Base-by-base conservation (phyloP, 2,113 vertebrate genomes). In the Hippocampus zosterae region DNA sequence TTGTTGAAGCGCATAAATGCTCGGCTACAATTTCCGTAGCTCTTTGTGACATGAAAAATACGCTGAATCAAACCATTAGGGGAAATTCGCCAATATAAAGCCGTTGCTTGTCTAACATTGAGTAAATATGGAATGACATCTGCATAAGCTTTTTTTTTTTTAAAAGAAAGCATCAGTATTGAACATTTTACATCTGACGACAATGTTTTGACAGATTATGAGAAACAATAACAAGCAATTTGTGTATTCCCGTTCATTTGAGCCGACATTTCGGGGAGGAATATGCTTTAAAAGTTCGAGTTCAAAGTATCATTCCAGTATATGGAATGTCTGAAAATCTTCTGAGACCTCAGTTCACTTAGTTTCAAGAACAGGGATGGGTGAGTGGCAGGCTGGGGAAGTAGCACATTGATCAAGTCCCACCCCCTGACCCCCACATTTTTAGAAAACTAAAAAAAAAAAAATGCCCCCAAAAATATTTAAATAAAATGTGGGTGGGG, bases 111-210 rank as follows among this genome's bases (percentile, higher is more conserved):
- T 57, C 40, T 19, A 6, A 46, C 56, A 53, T 6, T 27, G 63
- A 65, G 42, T 46, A 44, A 65, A 65, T 46, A 48, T 5, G 63
- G 23, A 8, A 8, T 18, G 23, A 25, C 13, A 27, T 65, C 11
- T 72, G 77, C 74, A 84, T 77, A 81, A 83, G 77, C 82, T 25
- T n/a, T 56, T 23, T n/a, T 56, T 21, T 23, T 56, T 56, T 56
- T 42, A 12, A 5, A 0, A 42, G 11, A 42, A 42, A 42, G 3
- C 9, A 19, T 48, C 13, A 50, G 18, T 19, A 50, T 18, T 18
- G 6, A 6, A 18, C 16, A 50, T 50, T 50, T 50, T 13, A 33
- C 27, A 57, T 25, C 27, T 27, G 27, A 33, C 27, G 18, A 60
- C 27, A 33, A 16, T 60, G 23, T 50, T 19, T 8, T 11, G 18